These are phyloP conservation scores for Battus philenor DNA, from an alignment of 1,140 invertebrate genomes.

Conservation along the genomic window DNA sequence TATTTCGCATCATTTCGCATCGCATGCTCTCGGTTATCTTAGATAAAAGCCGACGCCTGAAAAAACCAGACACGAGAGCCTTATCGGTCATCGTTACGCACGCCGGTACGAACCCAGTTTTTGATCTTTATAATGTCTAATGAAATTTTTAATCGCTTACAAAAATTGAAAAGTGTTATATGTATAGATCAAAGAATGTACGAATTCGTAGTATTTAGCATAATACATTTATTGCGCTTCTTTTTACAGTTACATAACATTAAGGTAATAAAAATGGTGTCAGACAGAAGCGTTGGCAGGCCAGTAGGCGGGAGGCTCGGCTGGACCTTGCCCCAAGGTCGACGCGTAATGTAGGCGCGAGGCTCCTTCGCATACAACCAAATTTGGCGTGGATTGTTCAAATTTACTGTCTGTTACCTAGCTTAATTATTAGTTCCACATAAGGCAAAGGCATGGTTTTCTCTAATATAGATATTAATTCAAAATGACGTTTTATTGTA, in stretches of 20 bases:
- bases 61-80: slow-evolving; percentile 21
- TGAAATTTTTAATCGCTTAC: too few relatives aligned
- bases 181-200: too few relatives aligned
- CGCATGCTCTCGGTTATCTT: slow-evolving; percentile 58
- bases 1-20: slow-evolving; percentile 74
- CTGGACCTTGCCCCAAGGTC: slow-evolving; percentile 67
- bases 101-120: too few relatives aligned
- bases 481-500: too few relatives aligned
- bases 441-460: too few relatives aligned
- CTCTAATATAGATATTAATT: too few relatives aligned
- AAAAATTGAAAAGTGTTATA: too few relatives aligned
- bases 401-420: too few relatives aligned
- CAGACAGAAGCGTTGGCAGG: slow-evolving; percentile 1
- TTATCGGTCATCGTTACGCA: background rate
- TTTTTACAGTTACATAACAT: slow-evolving; percentile 8
- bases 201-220: too few relatives aligned
- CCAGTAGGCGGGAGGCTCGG: slow-evolving; percentile 54
- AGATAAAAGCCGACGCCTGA: slow-evolving; percentile 40
- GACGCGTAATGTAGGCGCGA: slow-evolving; percentile 41
- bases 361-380: slow-evolving; percentile 42
- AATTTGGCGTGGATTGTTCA: slow-evolving; percentile 32
- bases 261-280: slow-evolving; percentile 2
- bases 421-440: too few relatives aligned
- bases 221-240: background rate
- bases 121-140: too few relatives aligned